Base-by-base conservation (phyloP, 1,140 invertebrate genomes). In the Sipha flava region DNA sequence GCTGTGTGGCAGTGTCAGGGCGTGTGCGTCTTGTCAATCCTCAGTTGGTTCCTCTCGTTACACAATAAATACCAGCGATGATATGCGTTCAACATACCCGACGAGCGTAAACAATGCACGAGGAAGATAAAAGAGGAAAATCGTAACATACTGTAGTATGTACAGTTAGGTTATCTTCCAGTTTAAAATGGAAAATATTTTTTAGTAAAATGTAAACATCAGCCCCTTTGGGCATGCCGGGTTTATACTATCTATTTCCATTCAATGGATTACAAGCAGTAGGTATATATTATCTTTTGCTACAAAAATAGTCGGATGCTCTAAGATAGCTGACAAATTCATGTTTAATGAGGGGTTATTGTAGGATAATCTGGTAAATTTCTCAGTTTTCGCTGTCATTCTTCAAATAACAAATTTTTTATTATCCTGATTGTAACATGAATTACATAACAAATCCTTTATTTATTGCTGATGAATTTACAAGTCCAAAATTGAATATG, bases 121-220 rank as follows among this genome's bases (percentile, higher is more conserved):
- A n/a, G 43, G 26, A 72, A 14, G 45, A 45, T n/a, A 45, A 45
- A 68, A 43, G 40, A 31, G n/a, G 59, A 57, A 54, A 57, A 77
- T 77, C 21, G 72, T 59, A 43, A 57, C 66, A 70, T 23, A 70
- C 14, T 45, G 47, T 52, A 37, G 49, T n/a, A n/a, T n/a, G n/a
- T n/a, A n/a, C n/a, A n/a, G n/a, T n/a, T n/a, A n/a, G n/a, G n/a
- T 77, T 77, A 75, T 75, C 72, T 75, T 54, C n/a, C n/a, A 34
- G 47, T 54, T 37, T 54, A 31, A 52, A 75, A 49, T 59, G 73
- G 73, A 59, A 77, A 77, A 26, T 34, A 43, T 57, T 77, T 77
- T 77, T 77, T 77, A 40, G 73, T 77, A 16, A 54, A 77, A 77
- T 23, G 73, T 77, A 77, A 77, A 77, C 34, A 77, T 29, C 73